Percentiles rank a stretch among this genome's conserved stretches.
These are phyloP conservation scores for Silurus meridionalis DNA, from an alignment of 2,113 vertebrate genomes.

Conservation along the genomic window DNA sequence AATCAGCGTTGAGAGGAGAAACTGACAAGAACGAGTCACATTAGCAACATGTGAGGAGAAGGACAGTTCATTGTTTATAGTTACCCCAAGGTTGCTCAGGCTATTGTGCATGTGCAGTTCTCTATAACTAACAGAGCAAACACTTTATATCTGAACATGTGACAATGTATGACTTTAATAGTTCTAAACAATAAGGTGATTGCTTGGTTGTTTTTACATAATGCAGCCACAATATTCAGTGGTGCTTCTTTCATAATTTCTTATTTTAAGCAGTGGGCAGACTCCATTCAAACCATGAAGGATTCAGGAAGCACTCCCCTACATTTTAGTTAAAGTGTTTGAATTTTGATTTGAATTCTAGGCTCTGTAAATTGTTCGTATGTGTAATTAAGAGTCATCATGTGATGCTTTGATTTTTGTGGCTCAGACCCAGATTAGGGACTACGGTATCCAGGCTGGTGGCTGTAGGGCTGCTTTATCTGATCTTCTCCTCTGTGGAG, in stretches of 20 bases:
- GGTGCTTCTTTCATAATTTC: neutral
- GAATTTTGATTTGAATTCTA: no score
- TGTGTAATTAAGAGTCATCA: neutral
- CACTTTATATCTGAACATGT: neutral
- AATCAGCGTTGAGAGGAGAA: no score
- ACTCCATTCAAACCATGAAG: no score
- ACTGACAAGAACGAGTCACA: no score
- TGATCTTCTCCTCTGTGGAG: slow-evolving; percentile 80
- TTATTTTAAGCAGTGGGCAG: neutral
- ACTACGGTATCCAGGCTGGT: slow-evolving; percentile 84
- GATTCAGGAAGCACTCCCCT: no score
- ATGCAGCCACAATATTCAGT: neutral
- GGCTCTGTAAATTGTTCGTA: neutral
- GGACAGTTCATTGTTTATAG: no score
- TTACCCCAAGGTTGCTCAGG: neutral
- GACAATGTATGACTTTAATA: neutral
- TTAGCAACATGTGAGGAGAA: no score
- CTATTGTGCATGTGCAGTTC: neutral
- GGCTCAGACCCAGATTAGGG: slow-evolving; percentile 78
- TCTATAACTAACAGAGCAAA: neutral
- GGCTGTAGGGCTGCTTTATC: slow-evolving; percentile 81
- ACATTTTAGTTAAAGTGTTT: no score
- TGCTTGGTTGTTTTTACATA: neutral
- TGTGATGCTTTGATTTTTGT: neutral
- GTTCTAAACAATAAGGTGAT: neutral